Conservation (phyloP, 2,888 invertebrate genomes). For the Pandemis cinnamomeana region DNA sequence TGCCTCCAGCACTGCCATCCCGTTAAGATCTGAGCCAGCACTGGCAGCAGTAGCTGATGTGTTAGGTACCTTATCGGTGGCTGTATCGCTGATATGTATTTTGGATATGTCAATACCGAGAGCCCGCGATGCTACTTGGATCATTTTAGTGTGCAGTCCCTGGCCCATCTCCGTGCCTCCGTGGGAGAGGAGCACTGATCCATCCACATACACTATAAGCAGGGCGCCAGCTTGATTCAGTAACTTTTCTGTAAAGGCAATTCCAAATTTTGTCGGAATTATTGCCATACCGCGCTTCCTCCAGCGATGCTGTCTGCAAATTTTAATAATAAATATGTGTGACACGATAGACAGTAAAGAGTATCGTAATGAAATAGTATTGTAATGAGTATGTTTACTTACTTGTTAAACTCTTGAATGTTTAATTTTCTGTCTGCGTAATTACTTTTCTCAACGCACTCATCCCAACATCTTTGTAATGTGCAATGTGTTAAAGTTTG, state of each 20-base stretch:
- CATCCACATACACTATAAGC: constrained; percentile 93
- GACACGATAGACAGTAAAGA: background rate
- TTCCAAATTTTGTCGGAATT: constrained; percentile 93
- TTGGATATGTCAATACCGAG: constrained; percentile 88
- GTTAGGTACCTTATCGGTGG: constrained; percentile 96
- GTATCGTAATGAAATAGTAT: background rate
- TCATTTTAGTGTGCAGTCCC: constrained; percentile 97
- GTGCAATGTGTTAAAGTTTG: constrained; percentile 90
- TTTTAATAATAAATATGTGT: constrained; percentile 25
- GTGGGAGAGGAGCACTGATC: constrained; percentile 94
- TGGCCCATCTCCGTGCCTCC: constrained; percentile 99
- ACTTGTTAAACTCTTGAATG: constrained; percentile 90
- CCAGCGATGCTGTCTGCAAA: constrained; percentile 89
- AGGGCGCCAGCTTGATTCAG: constrained; percentile 95
- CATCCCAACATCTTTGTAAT: constrained; percentile 90
- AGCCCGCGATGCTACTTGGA: constrained; percentile 92
- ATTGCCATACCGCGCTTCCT: constrained; percentile 93
- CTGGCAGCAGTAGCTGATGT: constrained; percentile 96
- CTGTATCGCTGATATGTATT: constrained; percentile 92
- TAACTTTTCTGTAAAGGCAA: constrained; percentile 90
- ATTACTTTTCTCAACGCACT: constrained; percentile 88
- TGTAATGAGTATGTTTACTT: constrained; percentile 50
- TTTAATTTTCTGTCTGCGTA: constrained; percentile 84
- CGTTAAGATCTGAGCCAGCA: constrained; percentile 94
- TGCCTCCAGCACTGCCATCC: constrained; percentile 94